Evolutionary conservation across 1,140 invertebrate species (phyloP), one percentile per base, ranked within the genome.

Genomic region (Oryctes rhinoceros): DNA sequence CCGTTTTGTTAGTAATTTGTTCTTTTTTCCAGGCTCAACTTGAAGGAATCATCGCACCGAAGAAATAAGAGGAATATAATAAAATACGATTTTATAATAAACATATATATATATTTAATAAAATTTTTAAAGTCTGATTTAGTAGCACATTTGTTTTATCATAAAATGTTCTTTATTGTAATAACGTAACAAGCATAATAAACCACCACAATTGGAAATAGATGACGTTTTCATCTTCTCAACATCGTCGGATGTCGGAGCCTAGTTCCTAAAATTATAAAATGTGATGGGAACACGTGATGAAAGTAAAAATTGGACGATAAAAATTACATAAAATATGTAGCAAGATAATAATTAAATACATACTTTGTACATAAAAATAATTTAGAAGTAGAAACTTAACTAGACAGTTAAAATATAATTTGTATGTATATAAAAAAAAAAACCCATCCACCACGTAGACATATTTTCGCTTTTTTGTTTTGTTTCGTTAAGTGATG

Each of bases 31-130:
- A 96, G 94, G 92, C 94, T 49, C 96, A 97, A 90, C 88, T 98
- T 74, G 96, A 98, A 90, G 95, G 95, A 84, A 96, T 97, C 82
- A 96, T 97, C 83, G 94, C 95, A 76, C 95, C 96, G 15, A 97
- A 96, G 88, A 97, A 97, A 88, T 96, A 92, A 91, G 53, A 59
- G 5, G 53, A 48, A 35, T 10, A 5, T 0, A 7, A 76, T 44
- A 30, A 24, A 76, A 71, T 35, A 71, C 65, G 10, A 35, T 67
- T 35, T 24, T 71, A 71, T 71, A 71, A 71, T 71, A 71, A 71
- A 71, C 65, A 71, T 71, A 71, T 71, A 71, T 71, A 71, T 71
- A 71, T 71, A 71, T 71, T 71, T 71, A 71, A 71, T 71, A 71
- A 71, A 71, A 71, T 35, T 71, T 71, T 24, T 71, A 71, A 71